Evolutionary conservation across 2,888 invertebrate species (phyloP), one percentile per base, ranked within the genome.

Genomic region (Rhingia rostrata): DNA sequence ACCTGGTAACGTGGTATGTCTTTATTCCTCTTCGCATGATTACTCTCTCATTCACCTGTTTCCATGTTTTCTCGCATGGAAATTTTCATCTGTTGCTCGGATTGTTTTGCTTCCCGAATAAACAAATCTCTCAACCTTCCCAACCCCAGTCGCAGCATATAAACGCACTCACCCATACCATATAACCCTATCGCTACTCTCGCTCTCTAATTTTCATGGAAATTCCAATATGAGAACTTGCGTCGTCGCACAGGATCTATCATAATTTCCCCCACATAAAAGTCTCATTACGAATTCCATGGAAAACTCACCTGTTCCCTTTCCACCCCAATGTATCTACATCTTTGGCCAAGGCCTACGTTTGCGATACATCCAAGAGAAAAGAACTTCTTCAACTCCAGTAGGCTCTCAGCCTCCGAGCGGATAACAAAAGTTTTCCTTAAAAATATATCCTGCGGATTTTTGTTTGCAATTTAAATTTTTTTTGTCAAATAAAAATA

Each of bases 401-500:
- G 91, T 91, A 90, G 91, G 91, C 91, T 90, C 90, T 90, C 91
- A 90, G 91, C 91, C 91, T 91, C 91, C 91, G 91, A 91, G 91
- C 90, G 91, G 91, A 90, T 90, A 90, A 90, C 91, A 91, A 89
- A 88, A 90, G 86, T 86, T 87, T 86, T 83, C 84, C 80, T 79
- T 79, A 43, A 60, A 41, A 41, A 64, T 61, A 63, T 56, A 79
- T 74, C 58, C 63, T 83, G 74, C 74, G 74, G 45, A 66, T 47
- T 56, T 73, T 70, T 84, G 67, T 51, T 70, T 69, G 70, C 66
- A 54, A 72, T 63, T 22, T 6, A 7, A 22, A 30, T 49, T 41
- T 6, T 5, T 6, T 33, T 12, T 3, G n/a, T 39, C 45, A 53
- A 67, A 67, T 41, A 41, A 33, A 60, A 12, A 49, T 49, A 49